These are phyloP conservation scores for Dascyllus trimaculatus DNA, from an alignment of 2,113 vertebrate species.

Conservation along the genomic window DNA sequence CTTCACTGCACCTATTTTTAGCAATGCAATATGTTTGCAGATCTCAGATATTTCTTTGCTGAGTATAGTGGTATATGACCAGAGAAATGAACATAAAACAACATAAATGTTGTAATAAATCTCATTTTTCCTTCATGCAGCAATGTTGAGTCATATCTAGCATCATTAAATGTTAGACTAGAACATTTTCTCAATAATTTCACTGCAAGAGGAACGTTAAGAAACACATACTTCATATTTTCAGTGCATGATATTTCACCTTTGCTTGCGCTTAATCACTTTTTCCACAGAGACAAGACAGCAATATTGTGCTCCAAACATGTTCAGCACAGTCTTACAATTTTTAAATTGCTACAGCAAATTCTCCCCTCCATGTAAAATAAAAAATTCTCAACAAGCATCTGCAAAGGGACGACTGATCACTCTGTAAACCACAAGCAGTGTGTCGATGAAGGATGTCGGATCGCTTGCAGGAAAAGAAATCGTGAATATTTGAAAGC, in stretches of 20 bases:
- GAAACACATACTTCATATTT: too few species aligned
- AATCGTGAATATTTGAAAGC: conserved; percentile 24
- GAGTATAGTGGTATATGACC: neutral
- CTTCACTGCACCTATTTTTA: neutral
- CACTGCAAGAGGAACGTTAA: too few species aligned
- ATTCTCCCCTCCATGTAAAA: neutral
- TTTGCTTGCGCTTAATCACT: too few species aligned
- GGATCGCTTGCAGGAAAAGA: neutral
- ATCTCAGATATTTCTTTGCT: neutral
- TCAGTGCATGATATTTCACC: too few species aligned
- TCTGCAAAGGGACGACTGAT: conserved; percentile 25
- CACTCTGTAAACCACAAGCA: neutral
- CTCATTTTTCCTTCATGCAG: neutral
- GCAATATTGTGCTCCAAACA: too few species aligned
- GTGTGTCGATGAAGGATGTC: neutral
- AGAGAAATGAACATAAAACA: neutral
- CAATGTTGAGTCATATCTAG: neutral
- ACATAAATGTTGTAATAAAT: neutral
- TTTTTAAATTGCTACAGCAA: conserved; percentile 8
- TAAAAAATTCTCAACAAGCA: too few species aligned
- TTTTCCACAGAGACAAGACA: too few species aligned
- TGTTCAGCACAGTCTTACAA: conserved; percentile 1
- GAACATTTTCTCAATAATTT: neutral
- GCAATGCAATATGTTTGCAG: neutral
- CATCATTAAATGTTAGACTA: neutral